Base-by-base conservation (phyloP, 2,113 vertebrate species). In the Trichechus manatus region DNA sequence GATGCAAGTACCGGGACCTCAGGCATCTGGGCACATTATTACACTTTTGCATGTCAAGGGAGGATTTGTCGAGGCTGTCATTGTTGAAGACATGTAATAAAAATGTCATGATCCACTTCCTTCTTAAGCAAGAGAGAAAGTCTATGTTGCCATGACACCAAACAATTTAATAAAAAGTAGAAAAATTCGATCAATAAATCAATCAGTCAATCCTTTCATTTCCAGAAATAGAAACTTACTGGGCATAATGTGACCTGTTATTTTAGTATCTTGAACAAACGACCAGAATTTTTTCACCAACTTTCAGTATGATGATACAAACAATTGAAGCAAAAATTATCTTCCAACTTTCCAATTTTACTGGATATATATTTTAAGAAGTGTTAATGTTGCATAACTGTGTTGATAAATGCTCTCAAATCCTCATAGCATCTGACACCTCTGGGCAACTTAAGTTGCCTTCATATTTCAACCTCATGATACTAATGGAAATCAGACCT, bases 101-200 rank as follows among this genome's bases (percentile, higher is more conserved):
- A 97, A 97, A 95, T 96, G 96, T 96, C 97, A 89, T 19, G 79
- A 96, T 96, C 61, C 93, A 31, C 61, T 96, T 96, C 50, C 36
- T 59, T 95, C 92, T 95, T 93, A 91, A 96, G 83, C 4, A 4
- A 91, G 74, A 97, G 89, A 92, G 53, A 89, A 96, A 74, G 75
- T 39, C 33, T 96, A 47, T 61, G 95, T 96, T 97, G 47, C 93
- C 87, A 80, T 93, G 94, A 91, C 53, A 95, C n/a, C 83, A 95
- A 97, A 96, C 66, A 95, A 79, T 75, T 97, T 96, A 96, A 95
- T 95, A 93, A 89, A 97, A 97, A 95, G 91, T 66, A 92, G 81
- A 96, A 95, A 74, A 97, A 88, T 92, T 87, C 50, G 72, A 79
- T 96, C 84, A 92, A 33, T 96, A 94, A 95, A 64, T 91, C 91